These are phyloP conservation scores for Pseudorasbora parva DNA, from an alignment of 2,113 vertebrate species.

Conservation along the genomic window DNA sequence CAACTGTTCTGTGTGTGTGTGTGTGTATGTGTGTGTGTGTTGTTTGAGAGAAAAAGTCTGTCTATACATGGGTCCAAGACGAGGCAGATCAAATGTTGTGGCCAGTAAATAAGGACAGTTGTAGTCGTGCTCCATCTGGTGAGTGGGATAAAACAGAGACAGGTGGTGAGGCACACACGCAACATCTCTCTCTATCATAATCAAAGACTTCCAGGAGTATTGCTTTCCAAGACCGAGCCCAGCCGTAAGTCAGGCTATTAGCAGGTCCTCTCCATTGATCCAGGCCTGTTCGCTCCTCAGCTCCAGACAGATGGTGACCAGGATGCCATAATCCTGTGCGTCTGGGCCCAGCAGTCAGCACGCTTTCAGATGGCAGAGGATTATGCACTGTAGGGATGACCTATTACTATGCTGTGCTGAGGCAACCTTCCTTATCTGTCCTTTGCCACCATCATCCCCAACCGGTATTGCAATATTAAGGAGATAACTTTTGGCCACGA, in stretches of 20 bases:
- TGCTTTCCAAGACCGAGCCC: conserved; percentile 32
- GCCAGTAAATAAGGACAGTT: background rate
- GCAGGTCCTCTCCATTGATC: conserved; percentile 41
- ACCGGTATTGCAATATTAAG: background rate
- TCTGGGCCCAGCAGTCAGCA: conserved; percentile 28
- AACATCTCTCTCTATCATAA: conserved; percentile 14
- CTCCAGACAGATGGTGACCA: conserved; percentile 39
- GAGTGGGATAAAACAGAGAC: conserved; percentile 53
- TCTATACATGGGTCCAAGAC: background rate
- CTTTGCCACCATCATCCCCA: background rate
- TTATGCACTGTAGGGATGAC: background rate
- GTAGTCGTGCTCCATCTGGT: conserved; percentile 50
- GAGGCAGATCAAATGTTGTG: conserved; percentile 26
- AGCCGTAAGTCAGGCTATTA: conserved; percentile 33
- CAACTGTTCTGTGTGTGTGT: background rate
- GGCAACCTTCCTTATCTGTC: background rate
- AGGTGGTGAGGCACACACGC: conserved; percentile 54
- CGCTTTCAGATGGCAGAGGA: conserved; percentile 1
- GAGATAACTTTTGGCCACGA: too few species aligned
- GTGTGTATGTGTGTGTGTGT: background rate
- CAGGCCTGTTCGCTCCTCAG: conserved; percentile 11
- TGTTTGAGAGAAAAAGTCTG: too few species aligned
- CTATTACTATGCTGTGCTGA: background rate
- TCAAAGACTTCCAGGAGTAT: conserved; percentile 37
- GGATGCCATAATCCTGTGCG: conserved; percentile 30